Percentiles rank a stretch among this genome's conserved stretches.
Conservation (phyloP, 2,797 vertebrate species). For the Lithobates pipiens region DNA sequence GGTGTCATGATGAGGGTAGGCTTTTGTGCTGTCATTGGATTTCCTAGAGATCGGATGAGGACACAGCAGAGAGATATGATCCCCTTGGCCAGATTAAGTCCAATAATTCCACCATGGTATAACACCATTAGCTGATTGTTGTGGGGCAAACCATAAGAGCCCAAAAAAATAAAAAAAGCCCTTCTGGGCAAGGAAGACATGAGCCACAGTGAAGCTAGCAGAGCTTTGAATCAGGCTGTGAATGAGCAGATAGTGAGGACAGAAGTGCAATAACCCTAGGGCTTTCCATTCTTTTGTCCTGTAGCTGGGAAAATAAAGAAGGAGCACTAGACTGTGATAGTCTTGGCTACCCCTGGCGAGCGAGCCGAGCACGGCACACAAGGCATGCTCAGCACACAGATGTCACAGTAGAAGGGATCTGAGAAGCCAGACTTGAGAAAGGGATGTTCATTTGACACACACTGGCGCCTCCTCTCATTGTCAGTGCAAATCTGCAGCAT, state of each 20-base stretch:
- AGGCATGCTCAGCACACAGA: constrained; percentile 11
- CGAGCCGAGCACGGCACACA: background rate
- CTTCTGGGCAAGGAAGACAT: background rate
- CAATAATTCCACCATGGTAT: constrained; percentile 1
- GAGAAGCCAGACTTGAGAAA: no score
- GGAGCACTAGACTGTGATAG: constrained; percentile 1
- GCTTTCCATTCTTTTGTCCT: constrained; percentile 9
- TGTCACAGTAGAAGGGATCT: constrained; percentile 4
- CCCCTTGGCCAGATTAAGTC: constrained; percentile 1
- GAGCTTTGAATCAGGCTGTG: background rate
- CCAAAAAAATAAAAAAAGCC: background rate
- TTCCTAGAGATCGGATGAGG: background rate
- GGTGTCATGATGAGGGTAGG: constrained; percentile 1
- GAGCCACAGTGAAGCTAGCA: background rate
- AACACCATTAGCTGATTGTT: background rate
- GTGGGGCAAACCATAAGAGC: no score
- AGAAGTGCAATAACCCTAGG: constrained; percentile 5
- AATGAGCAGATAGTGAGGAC: background rate
- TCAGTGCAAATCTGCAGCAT: constrained; percentile 16
- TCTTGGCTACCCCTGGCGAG: background rate
- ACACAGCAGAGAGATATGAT: background rate
- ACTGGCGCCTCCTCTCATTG: constrained; percentile 10
- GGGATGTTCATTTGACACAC: background rate
- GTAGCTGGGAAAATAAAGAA: constrained; percentile 5
- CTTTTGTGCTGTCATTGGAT: background rate